A percentile compares a stretch with the other conserved stretches of the same genome.
Conservation (phyloP, 2,113 vertebrate genomes). For the Channa argus region DNA sequence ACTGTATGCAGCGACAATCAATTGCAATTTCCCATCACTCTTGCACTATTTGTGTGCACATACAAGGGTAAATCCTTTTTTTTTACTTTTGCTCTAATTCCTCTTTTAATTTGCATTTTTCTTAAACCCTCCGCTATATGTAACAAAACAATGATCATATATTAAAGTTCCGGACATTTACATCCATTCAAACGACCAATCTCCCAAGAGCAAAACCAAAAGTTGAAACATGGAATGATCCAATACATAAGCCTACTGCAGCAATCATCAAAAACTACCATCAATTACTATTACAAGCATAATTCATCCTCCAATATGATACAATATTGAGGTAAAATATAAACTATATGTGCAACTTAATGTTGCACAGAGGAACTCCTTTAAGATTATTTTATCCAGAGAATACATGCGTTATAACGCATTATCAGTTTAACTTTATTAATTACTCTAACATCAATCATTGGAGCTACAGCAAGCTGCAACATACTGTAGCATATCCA, state of each 20-base stretch:
- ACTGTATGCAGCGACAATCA: conserved; percentile 47
- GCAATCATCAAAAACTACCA: no score
- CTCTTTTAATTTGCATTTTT: conserved; percentile 78
- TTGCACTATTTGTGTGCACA: conserved; percentile 65
- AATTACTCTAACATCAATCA: conserved; percentile 19
- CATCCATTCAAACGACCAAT: neutral
- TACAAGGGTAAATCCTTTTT: conserved; percentile 68
- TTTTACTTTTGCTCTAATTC: conserved; percentile 77
- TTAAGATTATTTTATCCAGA: no score
- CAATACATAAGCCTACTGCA: conserved; percentile 52
- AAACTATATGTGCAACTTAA: neutral
- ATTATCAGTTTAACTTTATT: conserved; percentile 20
- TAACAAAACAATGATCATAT: conserved; percentile 69
- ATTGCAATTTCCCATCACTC: conserved; percentile 63
- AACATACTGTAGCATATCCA: neutral
- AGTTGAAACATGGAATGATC: conserved; percentile 58
- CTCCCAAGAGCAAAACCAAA: conserved; percentile 47
- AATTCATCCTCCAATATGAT: neutral
- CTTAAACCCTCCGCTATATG: conserved; percentile 60
- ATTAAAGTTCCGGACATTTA: no score
- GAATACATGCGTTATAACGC: neutral
- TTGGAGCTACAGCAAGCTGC: conserved; percentile 4
- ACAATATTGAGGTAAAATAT: neutral
- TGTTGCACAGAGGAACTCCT: neutral
- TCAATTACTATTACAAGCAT: no score